Percentiles rank a stretch among this genome's conserved stretches.
phyloP scores from a whole-genome alignment of 2,888 invertebrate species.

The Athalia rosae region DNA sequence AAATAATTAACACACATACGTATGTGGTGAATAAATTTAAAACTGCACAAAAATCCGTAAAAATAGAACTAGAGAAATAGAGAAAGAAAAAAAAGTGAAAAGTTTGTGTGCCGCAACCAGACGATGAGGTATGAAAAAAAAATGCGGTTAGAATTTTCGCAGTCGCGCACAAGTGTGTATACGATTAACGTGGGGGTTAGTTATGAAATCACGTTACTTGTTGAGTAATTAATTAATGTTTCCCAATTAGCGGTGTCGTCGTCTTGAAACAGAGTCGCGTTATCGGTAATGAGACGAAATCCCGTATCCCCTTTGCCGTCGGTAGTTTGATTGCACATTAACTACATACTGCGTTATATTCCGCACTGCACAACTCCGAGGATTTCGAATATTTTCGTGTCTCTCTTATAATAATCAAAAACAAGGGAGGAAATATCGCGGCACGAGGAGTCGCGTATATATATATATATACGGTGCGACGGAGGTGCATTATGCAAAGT shows the following conservation, averaged over 20 bases:
- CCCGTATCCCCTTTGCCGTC: constrained; percentile 6
- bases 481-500: no score
- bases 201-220: constrained; percentile 62
- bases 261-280: constrained; percentile 48
- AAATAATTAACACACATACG: neutral
- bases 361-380: neutral
- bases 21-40: constrained; percentile 19
- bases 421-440: no score
- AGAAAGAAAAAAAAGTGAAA: neutral
- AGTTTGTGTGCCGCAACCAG: neutral
- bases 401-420: no score
- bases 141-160: constrained; percentile 11
- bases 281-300: constrained; percentile 60
- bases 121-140: neutral
- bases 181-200: constrained; percentile 52
- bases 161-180: neutral
- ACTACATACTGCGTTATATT: neutral
- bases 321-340: no score
- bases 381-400: no score
- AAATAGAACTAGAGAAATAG: neutral
- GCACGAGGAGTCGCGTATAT: no score
- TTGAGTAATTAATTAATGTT: constrained; percentile 65
- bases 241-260: constrained; percentile 62
- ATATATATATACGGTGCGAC: no score
- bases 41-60: constrained; percentile 4